These are phyloP conservation scores for Acomys russatus DNA, from an alignment of 2,797 vertebrate genomes.

Conservation along the genomic window DNA sequence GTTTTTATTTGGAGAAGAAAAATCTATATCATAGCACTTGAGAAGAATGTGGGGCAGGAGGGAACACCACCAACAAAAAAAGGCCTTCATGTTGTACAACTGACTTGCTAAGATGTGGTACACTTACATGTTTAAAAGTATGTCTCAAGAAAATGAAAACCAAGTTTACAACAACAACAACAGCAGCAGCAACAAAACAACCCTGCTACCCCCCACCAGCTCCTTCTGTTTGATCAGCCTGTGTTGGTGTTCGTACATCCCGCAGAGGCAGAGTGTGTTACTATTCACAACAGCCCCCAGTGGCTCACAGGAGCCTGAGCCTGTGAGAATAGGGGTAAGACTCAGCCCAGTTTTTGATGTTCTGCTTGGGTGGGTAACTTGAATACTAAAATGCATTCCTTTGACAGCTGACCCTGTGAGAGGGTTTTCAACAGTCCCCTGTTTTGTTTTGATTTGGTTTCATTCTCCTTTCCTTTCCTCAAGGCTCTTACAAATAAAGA, in stretches of 20 bases:
- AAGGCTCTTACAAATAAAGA: conserved; percentile 80
- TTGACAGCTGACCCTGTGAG: conserved; percentile 89
- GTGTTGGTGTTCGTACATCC: conserved; percentile 75
- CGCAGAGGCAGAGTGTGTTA: conserved; percentile 80
- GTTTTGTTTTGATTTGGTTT: conserved; percentile 71
- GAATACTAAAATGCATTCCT: conserved; percentile 90
- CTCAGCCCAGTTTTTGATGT: conserved; percentile 90
- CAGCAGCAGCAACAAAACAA: not conserved
- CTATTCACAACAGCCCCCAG: conserved; percentile 75
- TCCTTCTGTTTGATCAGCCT: conserved; percentile 64
- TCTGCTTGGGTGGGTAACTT: conserved; percentile 90
- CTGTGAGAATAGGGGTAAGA: conserved; percentile 86
- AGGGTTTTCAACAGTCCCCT: conserved; percentile 86
- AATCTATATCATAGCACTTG: not conserved
- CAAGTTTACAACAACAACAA: conserved; percentile 28
- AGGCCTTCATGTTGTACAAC: not conserved
- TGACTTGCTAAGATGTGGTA: not conserved
- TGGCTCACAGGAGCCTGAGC: conserved; percentile 78
- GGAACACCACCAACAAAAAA: not conserved
- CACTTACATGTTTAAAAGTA: conserved; percentile 59
- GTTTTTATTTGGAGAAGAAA: conserved; percentile 34
- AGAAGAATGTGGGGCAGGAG: not conserved
- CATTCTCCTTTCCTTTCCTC: conserved; percentile 54
- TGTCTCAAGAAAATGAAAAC: conserved; percentile 31
- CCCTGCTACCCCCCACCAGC: not conserved